Percentiles rank a stretch among this genome's conserved stretches.
Conservation (phyloP, 2,113 vertebrate species). For the Sceloporus tristichus region DNA sequence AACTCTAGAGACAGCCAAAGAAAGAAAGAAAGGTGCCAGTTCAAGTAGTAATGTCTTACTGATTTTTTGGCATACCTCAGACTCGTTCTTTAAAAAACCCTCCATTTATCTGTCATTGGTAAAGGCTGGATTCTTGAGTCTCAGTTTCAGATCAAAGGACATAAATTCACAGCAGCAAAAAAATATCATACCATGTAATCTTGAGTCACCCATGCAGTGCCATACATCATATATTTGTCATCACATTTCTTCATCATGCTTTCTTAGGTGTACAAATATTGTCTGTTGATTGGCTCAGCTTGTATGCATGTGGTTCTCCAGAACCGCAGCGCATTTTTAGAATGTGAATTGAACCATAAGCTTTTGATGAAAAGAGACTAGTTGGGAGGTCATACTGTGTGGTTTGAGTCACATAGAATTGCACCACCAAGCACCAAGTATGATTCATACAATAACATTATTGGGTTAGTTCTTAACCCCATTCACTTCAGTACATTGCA, state of each 20-base stretch:
- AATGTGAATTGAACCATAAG: background rate
- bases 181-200: rapidly evolving
- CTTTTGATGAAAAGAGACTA: background rate
- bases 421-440: background rate
- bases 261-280: background rate
- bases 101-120: background rate
- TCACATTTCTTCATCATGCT: rapidly evolving
- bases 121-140: slow-evolving; percentile 24
- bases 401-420: background rate
- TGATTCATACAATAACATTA: slow-evolving; percentile 24
- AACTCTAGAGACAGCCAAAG: background rate
- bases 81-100: slow-evolving; percentile 21
- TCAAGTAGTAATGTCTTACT: background rate
- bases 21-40: background rate
- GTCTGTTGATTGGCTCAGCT: background rate
- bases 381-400: background rate
- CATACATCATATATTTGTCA: rapidly evolving
- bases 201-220: background rate
- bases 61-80: background rate
- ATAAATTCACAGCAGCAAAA: background rate
- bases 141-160: background rate
- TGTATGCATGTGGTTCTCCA: slow-evolving; percentile 2
- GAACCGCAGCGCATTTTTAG: rapidly evolving
- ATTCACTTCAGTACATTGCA: background rate
- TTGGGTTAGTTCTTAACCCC: slow-evolving; percentile 5